Evolutionary conservation across 2,888 invertebrate species (phyloP).

Genomic region (Cremastinae sp.): DNA sequence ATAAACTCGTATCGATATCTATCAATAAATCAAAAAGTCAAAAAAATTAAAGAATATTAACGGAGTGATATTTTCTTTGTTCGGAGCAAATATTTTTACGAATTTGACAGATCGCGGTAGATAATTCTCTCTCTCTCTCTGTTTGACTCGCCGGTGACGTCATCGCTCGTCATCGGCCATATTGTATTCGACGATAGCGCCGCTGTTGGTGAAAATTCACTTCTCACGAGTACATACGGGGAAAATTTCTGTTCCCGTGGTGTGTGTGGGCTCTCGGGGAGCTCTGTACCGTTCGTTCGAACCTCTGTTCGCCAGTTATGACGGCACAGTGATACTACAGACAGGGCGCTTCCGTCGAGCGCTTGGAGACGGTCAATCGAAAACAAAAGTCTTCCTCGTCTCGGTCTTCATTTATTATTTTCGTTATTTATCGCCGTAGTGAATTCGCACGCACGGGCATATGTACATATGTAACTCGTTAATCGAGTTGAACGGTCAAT

Average conservation of each 20-base stretch:
- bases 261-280: slow-evolving; percentile 50
- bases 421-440: background rate
- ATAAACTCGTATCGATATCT: no score
- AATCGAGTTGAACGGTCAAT: slow-evolving; percentile 22
- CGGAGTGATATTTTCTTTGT: background rate
- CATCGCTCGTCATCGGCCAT: slow-evolving; percentile 20
- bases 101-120: background rate
- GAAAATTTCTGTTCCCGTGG: slow-evolving; percentile 14
- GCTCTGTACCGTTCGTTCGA: slow-evolving; percentile 57
- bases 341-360: slow-evolving; percentile 63
- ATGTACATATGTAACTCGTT: background rate
- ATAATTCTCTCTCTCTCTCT: background rate
- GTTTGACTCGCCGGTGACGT: slow-evolving; percentile 16
- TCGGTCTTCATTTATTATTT: slow-evolving; percentile 12
- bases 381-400: slow-evolving; percentile 46
- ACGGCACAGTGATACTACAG: slow-evolving; percentile 69
- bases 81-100: background rate
- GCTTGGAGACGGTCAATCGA: slow-evolving; percentile 50
- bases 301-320: slow-evolving; percentile 68
- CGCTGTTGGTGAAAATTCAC: slow-evolving; percentile 4
- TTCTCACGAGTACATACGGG: slow-evolving; percentile 1
- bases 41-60: background rate
- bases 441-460: background rate
- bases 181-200: slow-evolving; percentile 14
- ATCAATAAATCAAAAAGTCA: no score